phyloP scores from a whole-genome alignment of 2,113 vertebrate species.

The Crotophaga sulcirostris region DNA sequence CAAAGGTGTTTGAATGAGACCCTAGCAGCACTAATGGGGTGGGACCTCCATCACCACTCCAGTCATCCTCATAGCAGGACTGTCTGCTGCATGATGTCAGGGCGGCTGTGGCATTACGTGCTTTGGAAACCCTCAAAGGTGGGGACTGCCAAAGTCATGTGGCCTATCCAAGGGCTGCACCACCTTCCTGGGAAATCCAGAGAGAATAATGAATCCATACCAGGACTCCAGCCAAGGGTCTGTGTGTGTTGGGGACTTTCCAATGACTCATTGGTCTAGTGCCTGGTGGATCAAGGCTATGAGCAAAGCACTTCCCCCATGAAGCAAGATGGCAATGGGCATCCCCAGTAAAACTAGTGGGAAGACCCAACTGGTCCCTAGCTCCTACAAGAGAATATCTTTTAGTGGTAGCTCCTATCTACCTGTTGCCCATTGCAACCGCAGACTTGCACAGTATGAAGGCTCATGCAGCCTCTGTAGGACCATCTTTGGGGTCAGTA shows the following conservation, averaged over 20 bases:
- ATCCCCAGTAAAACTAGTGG: neutral
- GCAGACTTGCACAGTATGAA: neutral
- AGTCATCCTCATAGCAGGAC: neutral
- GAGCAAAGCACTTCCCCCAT: neutral
- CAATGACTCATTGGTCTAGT: neutral
- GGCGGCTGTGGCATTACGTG: neutral
- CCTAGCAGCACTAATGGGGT: neutral
- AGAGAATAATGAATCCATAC: neutral
- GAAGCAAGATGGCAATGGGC: neutral
- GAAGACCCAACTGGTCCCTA: neutral
- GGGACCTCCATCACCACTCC: neutral
- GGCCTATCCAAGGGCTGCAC: neutral
- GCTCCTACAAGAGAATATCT: neutral
- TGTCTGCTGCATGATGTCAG: accelerated
- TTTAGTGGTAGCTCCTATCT: neutral
- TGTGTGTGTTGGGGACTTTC: neutral
- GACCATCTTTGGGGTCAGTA: neutral
- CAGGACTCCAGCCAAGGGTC: neutral
- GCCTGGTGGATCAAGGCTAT: neutral
- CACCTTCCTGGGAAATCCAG: neutral
- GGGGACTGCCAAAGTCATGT: neutral
- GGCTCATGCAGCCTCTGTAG: neutral
- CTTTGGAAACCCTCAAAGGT: neutral
- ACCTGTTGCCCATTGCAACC: neutral
- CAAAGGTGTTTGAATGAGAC: neutral